Percentiles rank a stretch among this genome's conserved stretches.
Conservation (phyloP, 1,140 invertebrate genomes). For the Phortica variegata region DNA sequence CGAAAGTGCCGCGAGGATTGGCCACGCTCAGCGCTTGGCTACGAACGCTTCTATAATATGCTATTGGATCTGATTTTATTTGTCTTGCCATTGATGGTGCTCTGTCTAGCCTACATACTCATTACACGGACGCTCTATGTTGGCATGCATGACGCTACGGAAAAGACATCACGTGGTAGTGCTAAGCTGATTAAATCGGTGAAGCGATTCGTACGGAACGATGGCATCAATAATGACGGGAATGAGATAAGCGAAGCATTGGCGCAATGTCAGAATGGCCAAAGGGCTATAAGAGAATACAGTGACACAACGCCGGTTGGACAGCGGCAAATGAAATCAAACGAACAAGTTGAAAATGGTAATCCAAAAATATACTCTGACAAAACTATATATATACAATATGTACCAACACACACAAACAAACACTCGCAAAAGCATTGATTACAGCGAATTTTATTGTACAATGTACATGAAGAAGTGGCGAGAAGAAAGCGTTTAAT, state of each 20-base stretch:
- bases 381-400: too few relatives aligned
- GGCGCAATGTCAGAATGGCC: neutral
- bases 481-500: slow-evolving; percentile 20
- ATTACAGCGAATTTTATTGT: neutral
- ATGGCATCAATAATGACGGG: neutral
- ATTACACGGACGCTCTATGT: slow-evolving; percentile 73
- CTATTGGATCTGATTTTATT: slow-evolving; percentile 72
- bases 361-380: too few relatives aligned
- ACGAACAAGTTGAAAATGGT: too few relatives aligned
- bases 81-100: slow-evolving; percentile 72
- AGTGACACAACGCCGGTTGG: neutral
- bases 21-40: slow-evolving; percentile 61
- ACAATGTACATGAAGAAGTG: slow-evolving; percentile 11
- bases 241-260: slow-evolving; percentile 4
- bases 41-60: slow-evolving; percentile 73
- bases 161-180: slow-evolving; percentile 11
- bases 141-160: slow-evolving; percentile 59
- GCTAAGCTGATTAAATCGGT: too few relatives aligned
- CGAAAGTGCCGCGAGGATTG: slow-evolving; percentile 75
- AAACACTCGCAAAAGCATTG: neutral
- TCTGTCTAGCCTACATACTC: slow-evolving; percentile 73
- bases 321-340: slow-evolving; percentile 2
- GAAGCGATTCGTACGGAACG: slow-evolving; percentile 15
- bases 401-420: too few relatives aligned
- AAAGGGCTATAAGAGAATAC: neutral